Evolutionary conservation across 2,113 vertebrate genomes (phyloP), one percentile per base, ranked within the genome.

Genomic region (Takifugu bimaculatus): DNA sequence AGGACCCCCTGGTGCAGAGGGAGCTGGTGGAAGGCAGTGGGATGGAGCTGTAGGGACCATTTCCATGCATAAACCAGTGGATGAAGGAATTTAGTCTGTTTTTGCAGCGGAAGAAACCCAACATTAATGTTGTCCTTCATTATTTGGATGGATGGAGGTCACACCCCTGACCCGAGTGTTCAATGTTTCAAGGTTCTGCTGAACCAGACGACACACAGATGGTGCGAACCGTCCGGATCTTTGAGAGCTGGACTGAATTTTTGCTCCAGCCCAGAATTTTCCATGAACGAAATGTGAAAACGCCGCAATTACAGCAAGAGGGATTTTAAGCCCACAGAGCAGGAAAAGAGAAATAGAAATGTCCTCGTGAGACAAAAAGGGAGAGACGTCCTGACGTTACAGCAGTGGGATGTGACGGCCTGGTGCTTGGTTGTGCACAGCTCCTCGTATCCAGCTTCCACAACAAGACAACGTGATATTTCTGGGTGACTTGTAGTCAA

Each of bases 251-350:
- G 29, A 6, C 5, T 32, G 29, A 32, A 32, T 6, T 32, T 29
- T 29, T 14, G 35, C 56, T 61, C 28, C 60, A 72, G 61, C 61
- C 69, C 75, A 77, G 79, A 56, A 87, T 88, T 85, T 73, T 83
- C 76, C 74, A 81, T 59, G 63, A 78, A 89, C 85, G 82, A 89
- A 88, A 79, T 86, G 84, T 88, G 84, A 89, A 89, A 87, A 89
- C 87, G 78, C 72, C 69, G 64, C 75, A 55, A 79, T 83, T 83
- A 85, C 71, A 6, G 70, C 59, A 52, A 68, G 55, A 75, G 77
- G 81, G 85, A 80, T 79, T 81, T 85, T 62, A 60, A 67, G 50
- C 69, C 62, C 13, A 28, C 57, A 50, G 48, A 68, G 75, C 53
- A 78, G 71, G 35, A 64, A 53, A 54, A 51, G 26, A 54, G 57